These are phyloP conservation scores for Aphis craccivora DNA, from an alignment of 1,140 invertebrate genomes.

Conservation along the genomic window DNA sequence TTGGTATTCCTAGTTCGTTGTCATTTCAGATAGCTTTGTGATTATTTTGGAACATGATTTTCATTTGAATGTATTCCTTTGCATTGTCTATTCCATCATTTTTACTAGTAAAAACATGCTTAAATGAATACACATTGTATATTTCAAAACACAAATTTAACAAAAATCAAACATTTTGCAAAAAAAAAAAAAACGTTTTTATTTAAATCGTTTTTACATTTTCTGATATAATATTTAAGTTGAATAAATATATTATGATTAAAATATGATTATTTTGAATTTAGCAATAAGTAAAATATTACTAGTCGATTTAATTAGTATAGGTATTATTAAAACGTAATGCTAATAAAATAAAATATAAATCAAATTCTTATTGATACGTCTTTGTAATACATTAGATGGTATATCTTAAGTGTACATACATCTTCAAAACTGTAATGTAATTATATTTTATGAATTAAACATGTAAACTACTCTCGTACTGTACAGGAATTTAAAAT, in stretches of 20 bases:
- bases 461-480: not conserved
- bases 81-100: not conserved
- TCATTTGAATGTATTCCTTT: constrained; percentile 33
- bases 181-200: too few species aligned
- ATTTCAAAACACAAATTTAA: not conserved
- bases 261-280: not conserved
- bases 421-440: not conserved
- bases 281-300: not conserved
- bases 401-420: too few species aligned
- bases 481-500: not conserved
- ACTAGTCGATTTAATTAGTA: not conserved
- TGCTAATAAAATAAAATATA: not conserved
- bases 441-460: not conserved
- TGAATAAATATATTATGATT: not conserved
- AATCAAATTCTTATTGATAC: not conserved
- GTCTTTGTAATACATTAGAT: not conserved
- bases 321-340: not conserved
- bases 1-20: constrained; percentile 41
- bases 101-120: not conserved
- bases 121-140: not conserved
- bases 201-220: too few species aligned
- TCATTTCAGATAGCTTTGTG: constrained; percentile 35
- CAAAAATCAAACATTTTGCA: not conserved
- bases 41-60: constrained; percentile 40
- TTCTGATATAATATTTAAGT: too few species aligned